Evolutionary conservation across 2,888 invertebrate genomes (phyloP).

Genomic region (Phytoseiulus persimilis): DNA sequence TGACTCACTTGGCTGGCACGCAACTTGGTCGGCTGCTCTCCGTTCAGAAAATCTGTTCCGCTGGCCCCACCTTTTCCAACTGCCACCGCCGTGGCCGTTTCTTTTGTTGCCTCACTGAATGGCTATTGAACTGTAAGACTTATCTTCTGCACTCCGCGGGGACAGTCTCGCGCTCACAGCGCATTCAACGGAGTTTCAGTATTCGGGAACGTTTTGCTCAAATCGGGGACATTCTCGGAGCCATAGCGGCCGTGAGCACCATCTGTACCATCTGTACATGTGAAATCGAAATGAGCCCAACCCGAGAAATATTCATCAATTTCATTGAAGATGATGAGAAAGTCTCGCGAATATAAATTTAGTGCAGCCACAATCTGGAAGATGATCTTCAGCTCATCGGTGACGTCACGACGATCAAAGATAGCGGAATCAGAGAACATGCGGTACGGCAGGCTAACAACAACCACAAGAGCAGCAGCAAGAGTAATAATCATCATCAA

Average conservation of each 20-base stretch:
- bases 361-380: no score
- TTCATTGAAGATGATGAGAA: neutral
- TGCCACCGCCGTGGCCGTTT: neutral
- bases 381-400: neutral
- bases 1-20: neutral
- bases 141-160: neutral
- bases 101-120: neutral
- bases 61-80: neutral
- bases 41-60: neutral
- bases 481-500: neutral
- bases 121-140: neutral
- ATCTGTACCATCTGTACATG: no score
- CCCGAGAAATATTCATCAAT: no score
- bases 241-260: no score
- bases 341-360: neutral
- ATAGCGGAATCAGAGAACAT: neutral
- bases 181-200: neutral
- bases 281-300: no score
- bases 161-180: neutral
- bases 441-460: neutral
- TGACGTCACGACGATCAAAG: neutral
- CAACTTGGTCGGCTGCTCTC: neutral
- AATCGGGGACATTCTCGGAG: no score
- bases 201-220: no score
- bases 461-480: neutral